Conservation (phyloP, 2,797 vertebrate genomes). For the Danio jaintianensis region DNA sequence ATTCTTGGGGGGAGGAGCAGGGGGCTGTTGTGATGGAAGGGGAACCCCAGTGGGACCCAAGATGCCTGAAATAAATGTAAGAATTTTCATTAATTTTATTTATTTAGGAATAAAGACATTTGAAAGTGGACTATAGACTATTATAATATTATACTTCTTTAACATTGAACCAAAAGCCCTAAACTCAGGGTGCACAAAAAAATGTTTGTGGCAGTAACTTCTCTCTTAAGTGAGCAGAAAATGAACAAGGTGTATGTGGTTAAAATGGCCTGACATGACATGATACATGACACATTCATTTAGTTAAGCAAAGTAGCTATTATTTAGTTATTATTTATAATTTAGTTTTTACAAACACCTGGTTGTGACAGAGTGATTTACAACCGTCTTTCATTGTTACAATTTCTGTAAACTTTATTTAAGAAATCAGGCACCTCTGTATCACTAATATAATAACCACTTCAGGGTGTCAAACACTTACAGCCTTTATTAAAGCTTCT, state of each 20-base stretch:
- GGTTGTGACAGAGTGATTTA: too few species aligned
- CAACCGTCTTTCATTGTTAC: not conserved
- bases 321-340: too few species aligned
- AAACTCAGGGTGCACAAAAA: not conserved
- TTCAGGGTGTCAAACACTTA: too few species aligned
- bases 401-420: not conserved
- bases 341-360: too few species aligned
- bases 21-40: slow-evolving; percentile 75
- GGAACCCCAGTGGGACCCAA: slow-evolving; percentile 66
- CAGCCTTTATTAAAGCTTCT: too few species aligned
- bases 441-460: not conserved
- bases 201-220: not conserved
- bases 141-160: not conserved
- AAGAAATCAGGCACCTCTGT: not conserved
- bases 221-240: not conserved
- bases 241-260: not conserved
- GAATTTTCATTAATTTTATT: too few species aligned
- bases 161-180: slow-evolving; percentile 4
- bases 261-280: not conserved
- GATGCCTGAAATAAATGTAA: slow-evolving; percentile 45
- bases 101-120: not conserved
- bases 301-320: too few species aligned
- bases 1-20: slow-evolving; percentile 82
- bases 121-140: not conserved
- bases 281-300: too few species aligned